Evolutionary conservation across 2,888 invertebrate species (phyloP).

Genomic region (Xylota segnis): DNA sequence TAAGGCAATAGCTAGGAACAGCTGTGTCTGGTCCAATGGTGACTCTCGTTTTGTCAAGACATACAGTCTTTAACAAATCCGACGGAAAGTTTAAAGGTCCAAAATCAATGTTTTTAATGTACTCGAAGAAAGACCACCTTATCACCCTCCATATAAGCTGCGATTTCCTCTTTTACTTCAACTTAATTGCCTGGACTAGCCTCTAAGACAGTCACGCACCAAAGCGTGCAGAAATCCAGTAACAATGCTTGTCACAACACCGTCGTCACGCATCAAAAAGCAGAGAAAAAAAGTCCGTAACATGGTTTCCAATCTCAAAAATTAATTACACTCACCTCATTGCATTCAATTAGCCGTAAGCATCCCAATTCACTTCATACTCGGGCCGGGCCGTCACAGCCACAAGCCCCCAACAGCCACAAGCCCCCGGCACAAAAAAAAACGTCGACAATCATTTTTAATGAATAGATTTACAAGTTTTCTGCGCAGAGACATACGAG

Average conservation of each 20-base stretch:
- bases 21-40: too few relatives aligned
- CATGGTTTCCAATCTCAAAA: slow-evolving; percentile 51
- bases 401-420: not conserved
- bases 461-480: slow-evolving; percentile 71
- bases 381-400: slow-evolving; percentile 13
- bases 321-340: slow-evolving; percentile 66
- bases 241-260: not conserved
- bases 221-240: too few relatives aligned
- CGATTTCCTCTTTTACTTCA: too few relatives aligned
- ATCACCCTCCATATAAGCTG: too few relatives aligned
- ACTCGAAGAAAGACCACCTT: too few relatives aligned
- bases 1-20: too few relatives aligned
- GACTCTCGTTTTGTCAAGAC: too few relatives aligned
- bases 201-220: too few relatives aligned
- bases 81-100: too few relatives aligned
- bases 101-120: too few relatives aligned
- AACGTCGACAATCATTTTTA: slow-evolving; percentile 62
- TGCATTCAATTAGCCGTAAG: slow-evolving; percentile 64
- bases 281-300: slow-evolving; percentile 22
- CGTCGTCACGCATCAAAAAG: not conserved
- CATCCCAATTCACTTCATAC: slow-evolving; percentile 54
- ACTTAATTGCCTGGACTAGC: too few relatives aligned
- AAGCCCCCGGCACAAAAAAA: slow-evolving; percentile 5
- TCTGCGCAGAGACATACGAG: slow-evolving; percentile 18
- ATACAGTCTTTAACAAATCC: too few relatives aligned